phyloP scores from a whole-genome alignment of 2,888 invertebrate species.

The Megastigmus dorsalis region DNA sequence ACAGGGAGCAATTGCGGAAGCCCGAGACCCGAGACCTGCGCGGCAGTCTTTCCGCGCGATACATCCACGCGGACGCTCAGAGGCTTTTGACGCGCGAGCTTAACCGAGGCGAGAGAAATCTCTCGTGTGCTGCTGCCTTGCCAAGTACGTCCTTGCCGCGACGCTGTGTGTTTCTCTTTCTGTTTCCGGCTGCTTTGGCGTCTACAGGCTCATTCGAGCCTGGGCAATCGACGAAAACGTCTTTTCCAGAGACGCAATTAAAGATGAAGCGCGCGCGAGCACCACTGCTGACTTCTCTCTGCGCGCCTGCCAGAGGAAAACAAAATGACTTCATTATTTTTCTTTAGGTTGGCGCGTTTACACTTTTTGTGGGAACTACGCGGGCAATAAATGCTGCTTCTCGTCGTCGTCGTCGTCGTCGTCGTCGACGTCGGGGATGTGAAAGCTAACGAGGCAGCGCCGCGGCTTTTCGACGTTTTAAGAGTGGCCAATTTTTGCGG shows the following conservation, averaged over 20 bases:
- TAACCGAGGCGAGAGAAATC: constrained; percentile 20
- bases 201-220: neutral
- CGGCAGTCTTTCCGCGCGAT: neutral
- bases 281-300: neutral
- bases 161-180: too few species aligned
- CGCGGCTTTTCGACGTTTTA: too few species aligned
- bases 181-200: neutral
- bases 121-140: neutral
- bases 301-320: neutral
- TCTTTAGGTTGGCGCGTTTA: too few species aligned
- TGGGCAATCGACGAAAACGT: constrained; percentile 28
- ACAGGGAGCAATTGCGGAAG: neutral
- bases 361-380: too few species aligned
- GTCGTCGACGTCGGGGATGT: too few species aligned
- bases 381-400: neutral
- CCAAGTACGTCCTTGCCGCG: neutral
- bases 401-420: too few species aligned
- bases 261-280: constrained; percentile 8
- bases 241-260: constrained; percentile 44
- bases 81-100: constrained; percentile 17
- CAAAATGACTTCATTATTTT: constrained; percentile 3
- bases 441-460: too few species aligned
- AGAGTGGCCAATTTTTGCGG: too few species aligned
- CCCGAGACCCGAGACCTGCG: neutral
- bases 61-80: neutral